Base-by-base conservation (phyloP, 2,113 vertebrate genomes). In the Sigmodon hispidus region DNA sequence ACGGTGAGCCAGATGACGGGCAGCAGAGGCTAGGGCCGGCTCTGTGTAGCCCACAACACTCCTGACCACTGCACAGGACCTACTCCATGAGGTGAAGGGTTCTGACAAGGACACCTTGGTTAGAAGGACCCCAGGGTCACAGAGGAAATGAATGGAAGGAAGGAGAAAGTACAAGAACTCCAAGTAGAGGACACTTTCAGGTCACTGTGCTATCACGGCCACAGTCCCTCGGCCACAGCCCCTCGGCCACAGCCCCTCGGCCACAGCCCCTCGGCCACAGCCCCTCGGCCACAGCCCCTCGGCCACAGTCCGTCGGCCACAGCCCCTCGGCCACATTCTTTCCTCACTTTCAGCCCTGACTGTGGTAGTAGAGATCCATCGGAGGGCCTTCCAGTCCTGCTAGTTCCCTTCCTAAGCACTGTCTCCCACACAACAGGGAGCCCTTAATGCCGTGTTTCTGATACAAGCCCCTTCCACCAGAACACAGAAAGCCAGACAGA, bases 1-100 rank as follows among this genome's bases (percentile, higher is more conserved):
- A 16, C 0, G 13, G 6, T 5, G 16, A 7, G 48, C 4, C 17
- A 45, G 67, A 1, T 55, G 57, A 5, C 21, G 50, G 65, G 40
- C 52, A 31, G 21, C 55, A 34, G 40, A 65, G 13, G 52, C 69
- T 43, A 22, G 3, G 50, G 40, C 26, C 43, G 65, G n/a, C 17
- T 15, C 21, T 0, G 0, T 7, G 16, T 2, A 40, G 52, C 13
- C 26, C 43, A 12, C 17, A 15, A 16, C 36, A 8, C 24, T 31
- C n/a, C 80, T 7, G 1, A 0, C 1, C 67, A 8, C 29, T 0
- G 0, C 2, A 0, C 6, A 48, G 80, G 79, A 61, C 76, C 45
- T 0, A 21, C 0, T 63, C 43, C 65, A 19, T 34, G 12, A 12
- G 1, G 0, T 48, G 40, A 12, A 84, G 2, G 16, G 57, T 34